Percentiles rank a stretch among this genome's conserved stretches.
Evolutionary conservation across 2,888 invertebrate species (phyloP).

Genomic region (Cerastoderma edule): DNA sequence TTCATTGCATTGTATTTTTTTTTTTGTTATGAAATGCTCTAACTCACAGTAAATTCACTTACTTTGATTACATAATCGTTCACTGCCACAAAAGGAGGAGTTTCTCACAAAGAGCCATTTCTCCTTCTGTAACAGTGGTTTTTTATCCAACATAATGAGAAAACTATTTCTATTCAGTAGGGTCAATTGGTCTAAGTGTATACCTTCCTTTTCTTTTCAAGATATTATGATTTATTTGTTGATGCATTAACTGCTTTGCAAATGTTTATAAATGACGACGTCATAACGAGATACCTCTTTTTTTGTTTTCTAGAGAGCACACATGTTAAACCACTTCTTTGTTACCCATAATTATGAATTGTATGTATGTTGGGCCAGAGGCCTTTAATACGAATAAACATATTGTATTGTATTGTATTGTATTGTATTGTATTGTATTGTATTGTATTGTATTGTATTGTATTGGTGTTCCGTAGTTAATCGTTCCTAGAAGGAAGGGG

Average conservation of each 20-base stretch:
- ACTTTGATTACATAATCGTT: background rate
- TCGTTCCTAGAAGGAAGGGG: too few relatives aligned
- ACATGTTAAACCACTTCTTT: too few relatives aligned
- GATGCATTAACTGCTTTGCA: background rate
- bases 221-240: background rate
- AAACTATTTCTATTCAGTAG: too few relatives aligned
- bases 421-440: too few relatives aligned
- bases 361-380: too few relatives aligned
- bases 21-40: background rate
- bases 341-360: too few relatives aligned
- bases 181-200: background rate
- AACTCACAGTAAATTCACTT: background rate
- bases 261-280: background rate
- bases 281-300: background rate
- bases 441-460: too few relatives aligned
- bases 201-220: background rate
- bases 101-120: background rate
- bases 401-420: too few relatives aligned
- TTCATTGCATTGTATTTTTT: background rate
- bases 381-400: too few relatives aligned
- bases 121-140: background rate
- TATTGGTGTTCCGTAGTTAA: too few relatives aligned
- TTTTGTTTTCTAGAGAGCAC: background rate
- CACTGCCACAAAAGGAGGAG: slow-evolving; percentile 6
- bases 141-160: background rate